Conservation (phyloP, 1,140 invertebrate genomes). For the Harlomillsia oculata region DNA sequence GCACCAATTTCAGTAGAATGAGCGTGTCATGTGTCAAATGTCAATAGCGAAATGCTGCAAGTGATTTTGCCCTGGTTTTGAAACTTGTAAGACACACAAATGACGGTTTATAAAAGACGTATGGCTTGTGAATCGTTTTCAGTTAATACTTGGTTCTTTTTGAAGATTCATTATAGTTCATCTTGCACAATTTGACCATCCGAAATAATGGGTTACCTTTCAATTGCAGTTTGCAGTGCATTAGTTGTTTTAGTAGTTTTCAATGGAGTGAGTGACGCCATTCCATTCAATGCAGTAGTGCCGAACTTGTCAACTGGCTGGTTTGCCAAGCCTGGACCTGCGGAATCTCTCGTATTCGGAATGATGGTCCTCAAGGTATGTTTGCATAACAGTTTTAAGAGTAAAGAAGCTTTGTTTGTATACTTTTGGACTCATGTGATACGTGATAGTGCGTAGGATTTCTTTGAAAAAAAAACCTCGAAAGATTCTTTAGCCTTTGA, state of each 20-base stretch:
- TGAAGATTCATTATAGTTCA: neutral
- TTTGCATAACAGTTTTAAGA: too few species aligned
- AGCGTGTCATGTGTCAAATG: conserved; percentile 41
- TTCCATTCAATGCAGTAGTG: conserved; percentile 21
- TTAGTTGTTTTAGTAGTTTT: neutral
- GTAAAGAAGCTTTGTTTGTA: too few species aligned
- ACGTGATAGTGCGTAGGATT: too few species aligned
- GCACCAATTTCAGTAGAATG: too few species aligned
- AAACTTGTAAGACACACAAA: neutral
- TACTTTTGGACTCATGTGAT: too few species aligned
- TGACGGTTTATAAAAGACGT: neutral
- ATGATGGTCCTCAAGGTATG: conserved; percentile 31
- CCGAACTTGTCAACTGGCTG: conserved; percentile 29
- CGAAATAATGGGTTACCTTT: neutral
- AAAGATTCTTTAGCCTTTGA: too few species aligned
- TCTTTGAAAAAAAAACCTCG: too few species aligned
- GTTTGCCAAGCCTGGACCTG: conserved; percentile 31
- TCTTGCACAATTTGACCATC: neutral
- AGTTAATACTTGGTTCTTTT: too few species aligned
- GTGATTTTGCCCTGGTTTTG: neutral
- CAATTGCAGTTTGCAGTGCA: conserved; percentile 1
- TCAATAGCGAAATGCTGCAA: neutral
- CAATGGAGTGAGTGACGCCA: conserved; percentile 12
- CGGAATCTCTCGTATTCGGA: conserved; percentile 26
- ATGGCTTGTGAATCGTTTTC: too few species aligned